Conservation (phyloP, 2,888 invertebrate species). For the Eupithecia inturbata region DNA sequence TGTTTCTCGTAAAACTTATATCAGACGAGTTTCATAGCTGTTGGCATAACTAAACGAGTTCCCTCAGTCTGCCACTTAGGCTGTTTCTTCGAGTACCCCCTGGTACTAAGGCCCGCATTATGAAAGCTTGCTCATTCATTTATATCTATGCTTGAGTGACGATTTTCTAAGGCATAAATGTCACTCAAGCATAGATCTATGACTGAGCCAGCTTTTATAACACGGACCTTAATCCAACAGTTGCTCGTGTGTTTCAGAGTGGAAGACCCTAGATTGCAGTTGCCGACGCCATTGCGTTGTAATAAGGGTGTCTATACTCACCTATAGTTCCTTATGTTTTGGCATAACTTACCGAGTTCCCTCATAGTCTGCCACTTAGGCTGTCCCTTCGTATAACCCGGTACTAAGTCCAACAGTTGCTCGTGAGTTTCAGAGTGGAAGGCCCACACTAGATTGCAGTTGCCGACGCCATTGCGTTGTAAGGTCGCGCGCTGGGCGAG, state of each 20-base stretch:
- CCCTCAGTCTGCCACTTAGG: constrained; percentile 95
- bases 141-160: too few species aligned
- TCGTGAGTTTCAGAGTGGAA: constrained; percentile 99
- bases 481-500: constrained; percentile 93
- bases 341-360: constrained; percentile 87
- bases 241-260: too few species aligned
- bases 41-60: constrained; percentile 85
- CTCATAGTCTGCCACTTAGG: constrained; percentile 95
- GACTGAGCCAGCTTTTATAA: too few species aligned
- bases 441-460: constrained; percentile 98
- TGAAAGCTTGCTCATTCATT: too few species aligned
- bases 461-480: constrained; percentile 93
- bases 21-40: neutral
- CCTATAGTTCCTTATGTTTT: too few species aligned
- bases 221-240: too few species aligned
- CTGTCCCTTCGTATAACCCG: constrained; percentile 93
- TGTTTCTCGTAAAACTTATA: too few species aligned
- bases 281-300: too few species aligned
- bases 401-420: constrained; percentile 94
- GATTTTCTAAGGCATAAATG: too few species aligned
- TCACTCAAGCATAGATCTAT: too few species aligned
- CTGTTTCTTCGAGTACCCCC: constrained; percentile 91
- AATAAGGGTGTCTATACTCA: too few species aligned
- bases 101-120: constrained; percentile 94
- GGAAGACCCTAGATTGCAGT: too few species aligned